Percentiles rank a stretch among this genome's conserved stretches.
phyloP scores from a whole-genome alignment of 2,797 vertebrate species.

The Thaleichthys pacificus region DNA sequence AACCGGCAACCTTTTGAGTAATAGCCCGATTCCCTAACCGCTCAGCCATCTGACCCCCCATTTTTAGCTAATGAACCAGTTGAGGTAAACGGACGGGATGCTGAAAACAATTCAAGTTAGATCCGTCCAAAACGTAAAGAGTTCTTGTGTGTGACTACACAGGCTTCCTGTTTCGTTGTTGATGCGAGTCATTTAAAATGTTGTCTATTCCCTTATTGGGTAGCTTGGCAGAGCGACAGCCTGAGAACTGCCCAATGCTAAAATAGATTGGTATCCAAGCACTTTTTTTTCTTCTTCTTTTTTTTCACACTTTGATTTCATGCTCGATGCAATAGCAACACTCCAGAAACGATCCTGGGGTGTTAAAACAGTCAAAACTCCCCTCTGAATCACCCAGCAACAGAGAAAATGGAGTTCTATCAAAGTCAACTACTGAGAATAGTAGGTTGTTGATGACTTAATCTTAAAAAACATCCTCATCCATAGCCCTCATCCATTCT shows the following conservation, averaged over 20 bases:
- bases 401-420: background rate
- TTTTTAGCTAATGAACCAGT: background rate
- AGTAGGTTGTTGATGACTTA: background rate
- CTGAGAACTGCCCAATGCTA: constrained; percentile 45
- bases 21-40: too few relatives aligned
- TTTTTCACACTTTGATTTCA: constrained; percentile 36
- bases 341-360: background rate
- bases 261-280: constrained; percentile 66
- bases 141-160: constrained; percentile 34
- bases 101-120: background rate
- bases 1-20: too few relatives aligned
- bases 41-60: too few relatives aligned
- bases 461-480: too few relatives aligned
- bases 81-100: background rate
- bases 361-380: constrained; percentile 2
- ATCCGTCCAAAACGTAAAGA: constrained; percentile 34
- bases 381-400: background rate
- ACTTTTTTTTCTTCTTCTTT: constrained; percentile 16
- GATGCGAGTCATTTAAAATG: constrained; percentile 58
- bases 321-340: constrained; percentile 9
- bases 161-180: constrained; percentile 30
- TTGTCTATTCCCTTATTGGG: constrained; percentile 51
- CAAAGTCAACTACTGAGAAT: constrained; percentile 5
- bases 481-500: background rate
- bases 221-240: constrained; percentile 49